Evolutionary conservation across 2,888 invertebrate species (phyloP), one percentile per base, ranked within the genome.

Genomic region (Drosophila neonasuta): DNA sequence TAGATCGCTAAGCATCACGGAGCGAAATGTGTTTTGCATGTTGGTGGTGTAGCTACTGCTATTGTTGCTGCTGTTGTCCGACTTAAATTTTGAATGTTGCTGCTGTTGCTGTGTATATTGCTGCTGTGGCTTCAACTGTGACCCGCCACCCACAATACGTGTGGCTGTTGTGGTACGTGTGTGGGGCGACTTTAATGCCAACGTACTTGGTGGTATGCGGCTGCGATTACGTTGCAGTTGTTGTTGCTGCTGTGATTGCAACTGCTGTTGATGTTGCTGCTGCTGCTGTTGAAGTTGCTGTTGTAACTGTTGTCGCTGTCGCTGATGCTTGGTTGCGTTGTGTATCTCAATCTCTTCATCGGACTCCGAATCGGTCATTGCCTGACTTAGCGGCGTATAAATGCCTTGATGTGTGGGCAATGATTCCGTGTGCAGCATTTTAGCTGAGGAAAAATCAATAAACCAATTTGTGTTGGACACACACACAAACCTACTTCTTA

Each of bases 301-400:
- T 48, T 56, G 68, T 24, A 56, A 56, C 9, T 51, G 63, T 44
- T 51, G 63, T 44, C 39, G 69, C 36, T 70, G 63, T 61, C 73
- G 71, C 59, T 71, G 71, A 65, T 76, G 79, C 52, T 86, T 86
- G 55, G 49, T 79, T 11, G 75, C 68, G 74, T 87, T 85, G 39
- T 85, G 84, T 48, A 85, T 85, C 54, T 87, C 87, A 32, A 87
- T 84, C 82, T 95, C 95, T 84, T 95, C 95, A 84, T 95, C 95
- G 0, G 95, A 95, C 82, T 95, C 95, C 0, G 95, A 95, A 90
- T 96, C 96, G 60, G 95, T 94, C 79, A 96, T 92, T 74, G 94
- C 94, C 91, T 96, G 96, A 71, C 95, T 95, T 85, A 96, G 90
- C 61, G 95, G 96, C 82, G 95, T 93, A 89, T 96, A 96, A 83